These are phyloP conservation scores for Tokudaia muenninki DNA, from an alignment of 2,797 vertebrate genomes.

Conservation along the genomic window DNA sequence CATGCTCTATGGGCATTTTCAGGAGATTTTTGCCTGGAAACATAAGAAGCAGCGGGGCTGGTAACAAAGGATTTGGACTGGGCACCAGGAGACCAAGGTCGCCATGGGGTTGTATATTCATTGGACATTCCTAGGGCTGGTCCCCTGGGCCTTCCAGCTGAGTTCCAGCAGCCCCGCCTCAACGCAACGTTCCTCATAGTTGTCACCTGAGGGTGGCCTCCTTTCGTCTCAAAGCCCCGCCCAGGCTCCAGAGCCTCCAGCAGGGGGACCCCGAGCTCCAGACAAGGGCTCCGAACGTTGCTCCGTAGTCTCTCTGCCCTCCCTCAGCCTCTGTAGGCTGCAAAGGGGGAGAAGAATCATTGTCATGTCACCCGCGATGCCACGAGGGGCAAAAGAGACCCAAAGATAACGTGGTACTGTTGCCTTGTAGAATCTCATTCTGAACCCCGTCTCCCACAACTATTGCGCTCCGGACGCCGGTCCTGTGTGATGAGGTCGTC, in stretches of 20 bases:
- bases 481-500: background rate
- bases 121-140: background rate
- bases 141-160: background rate
- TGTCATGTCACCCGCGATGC: no score
- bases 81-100: background rate
- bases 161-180: background rate
- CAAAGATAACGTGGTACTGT: background rate
- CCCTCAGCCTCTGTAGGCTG: background rate
- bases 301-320: background rate
- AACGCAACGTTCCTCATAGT: rapidly evolving
- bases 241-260: conserved; percentile 53
- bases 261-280: conserved; percentile 79
- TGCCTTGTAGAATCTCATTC: background rate
- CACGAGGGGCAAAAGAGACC: no score
- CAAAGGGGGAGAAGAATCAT: background rate
- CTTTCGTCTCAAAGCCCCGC: background rate
- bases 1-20: background rate
- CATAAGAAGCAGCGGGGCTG: no score
- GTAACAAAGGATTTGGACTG: background rate
- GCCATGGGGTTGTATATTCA: rapidly evolving
- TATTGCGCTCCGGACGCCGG: background rate
- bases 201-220: background rate
- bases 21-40: background rate
- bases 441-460: background rate
- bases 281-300: background rate